Base-by-base conservation (phyloP, 2,888 invertebrate genomes). In the Troilus luridus region DNA sequence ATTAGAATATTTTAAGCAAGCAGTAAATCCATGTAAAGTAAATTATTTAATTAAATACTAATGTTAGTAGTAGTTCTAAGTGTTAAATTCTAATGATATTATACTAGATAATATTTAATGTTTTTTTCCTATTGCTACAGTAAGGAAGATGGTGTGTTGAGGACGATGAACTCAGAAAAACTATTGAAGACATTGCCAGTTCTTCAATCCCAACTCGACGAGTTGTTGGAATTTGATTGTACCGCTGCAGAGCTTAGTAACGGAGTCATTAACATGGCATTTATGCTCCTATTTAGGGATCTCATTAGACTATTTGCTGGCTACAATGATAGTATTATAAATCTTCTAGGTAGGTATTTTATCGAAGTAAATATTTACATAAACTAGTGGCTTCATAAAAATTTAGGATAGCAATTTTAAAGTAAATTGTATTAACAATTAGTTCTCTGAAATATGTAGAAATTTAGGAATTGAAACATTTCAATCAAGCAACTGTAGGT, bases 281-380 rank as follows among this genome's bases (percentile, higher is more conserved):
- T 99, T 95, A 99, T 99, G 98, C 96, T 99, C 93, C 96, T 99
- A 92, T 99, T 99, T 95, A 97, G 99, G 94, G 99, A 99, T 96
- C 97, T 99, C 94, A 99, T 99, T 94, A 96, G 99, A 93, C 96
- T 99, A 93, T 99, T 99, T 95, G 99, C 99, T 92, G 99, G 99
- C 95, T 99, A 99, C 95, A 99, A 99, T 95, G 99, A 99, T 95
- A 99, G 99, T 93, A 98, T 99, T 93, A 99, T 99, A 94, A 99
- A 99, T 95, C 96, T 99, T 93, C 95, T 99, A 95, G 97, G 97
- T 96, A 94, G 94, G 93, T 92, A 24, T 88, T 56, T 0, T 19
- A 9, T 56, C 21, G 41, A 77, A 41, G 7, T 77, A 7, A 41
- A 19, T 77, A 19, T 27, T 17, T 17, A 41, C 27, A 41, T 88